Percentiles rank a stretch among this genome's conserved stretches.
Conservation (phyloP, 2,888 invertebrate species). For the Eupithecia subfuscata region DNA sequence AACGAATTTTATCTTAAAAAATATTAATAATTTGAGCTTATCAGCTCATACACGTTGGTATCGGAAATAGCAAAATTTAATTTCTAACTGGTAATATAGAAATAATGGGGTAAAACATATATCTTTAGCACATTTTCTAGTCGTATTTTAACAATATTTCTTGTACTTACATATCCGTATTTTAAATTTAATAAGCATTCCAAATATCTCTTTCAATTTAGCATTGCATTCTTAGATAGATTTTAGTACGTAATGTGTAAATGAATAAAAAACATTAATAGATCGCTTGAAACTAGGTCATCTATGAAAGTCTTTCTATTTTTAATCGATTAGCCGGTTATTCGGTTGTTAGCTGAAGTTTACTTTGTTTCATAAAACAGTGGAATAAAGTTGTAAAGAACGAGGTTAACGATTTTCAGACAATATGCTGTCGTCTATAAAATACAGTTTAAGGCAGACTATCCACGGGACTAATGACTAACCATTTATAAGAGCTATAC, state of each 20-base stretch:
- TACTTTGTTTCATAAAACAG: slow-evolving; percentile 19
- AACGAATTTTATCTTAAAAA: not conserved
- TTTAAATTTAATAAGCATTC: slow-evolving; percentile 76
- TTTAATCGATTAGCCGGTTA: slow-evolving; percentile 9
- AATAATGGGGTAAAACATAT: not conserved
- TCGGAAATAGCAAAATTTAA: not conserved
- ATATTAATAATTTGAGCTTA: not conserved
- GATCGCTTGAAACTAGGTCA: slow-evolving; percentile 17
- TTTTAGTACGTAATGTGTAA: slow-evolving; percentile 9
- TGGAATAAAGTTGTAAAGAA: slow-evolving; percentile 22
- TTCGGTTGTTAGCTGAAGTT: slow-evolving; percentile 4
- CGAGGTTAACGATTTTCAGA: slow-evolving; percentile 34
- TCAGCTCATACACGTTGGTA: not conserved
- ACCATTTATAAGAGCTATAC: not conserved
- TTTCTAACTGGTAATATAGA: not conserved
- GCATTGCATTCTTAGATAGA: slow-evolving; percentile 39
- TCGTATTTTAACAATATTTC: slow-evolving; percentile 58
- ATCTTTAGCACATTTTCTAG: slow-evolving; percentile 60
- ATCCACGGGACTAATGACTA: not conserved
- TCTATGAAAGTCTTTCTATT: slow-evolving; percentile 11
- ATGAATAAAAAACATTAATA: not conserved
- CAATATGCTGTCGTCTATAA: slow-evolving; percentile 31
- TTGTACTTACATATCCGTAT: slow-evolving; percentile 74
- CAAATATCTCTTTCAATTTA: slow-evolving; percentile 61
- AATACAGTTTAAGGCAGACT: not conserved